Conservation (phyloP, 2,113 vertebrate species). For the Oryzias melastigma region DNA sequence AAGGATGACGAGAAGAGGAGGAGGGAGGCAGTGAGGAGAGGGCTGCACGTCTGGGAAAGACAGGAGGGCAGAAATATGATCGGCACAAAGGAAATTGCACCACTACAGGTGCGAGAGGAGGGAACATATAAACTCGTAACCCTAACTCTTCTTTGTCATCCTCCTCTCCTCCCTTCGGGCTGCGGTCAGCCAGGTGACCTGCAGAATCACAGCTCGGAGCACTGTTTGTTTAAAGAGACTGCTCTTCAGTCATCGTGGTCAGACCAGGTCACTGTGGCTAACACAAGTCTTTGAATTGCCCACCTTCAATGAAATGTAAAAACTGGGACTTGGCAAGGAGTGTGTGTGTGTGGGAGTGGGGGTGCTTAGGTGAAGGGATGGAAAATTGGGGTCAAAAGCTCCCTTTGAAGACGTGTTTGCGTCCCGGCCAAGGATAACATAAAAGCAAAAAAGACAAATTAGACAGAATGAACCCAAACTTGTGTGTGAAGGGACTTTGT, state of each 20-base stretch:
- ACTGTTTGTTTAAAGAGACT: constrained; percentile 58
- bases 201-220: constrained; percentile 46
- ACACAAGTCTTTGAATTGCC: constrained; percentile 69
- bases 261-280: constrained; percentile 53
- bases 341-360: constrained; percentile 10
- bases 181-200: constrained; percentile 55
- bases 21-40: constrained; percentile 13
- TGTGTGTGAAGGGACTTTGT: constrained; percentile 41
- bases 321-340: constrained; percentile 48
- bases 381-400: constrained; percentile 51
- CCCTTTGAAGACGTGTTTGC: constrained; percentile 64
- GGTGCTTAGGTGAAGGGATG: constrained; percentile 19
- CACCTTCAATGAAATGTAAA: constrained; percentile 57
- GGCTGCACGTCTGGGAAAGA: constrained; percentile 40
- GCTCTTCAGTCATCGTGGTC: constrained; percentile 56
- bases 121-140: background rate
- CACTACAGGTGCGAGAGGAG: constrained; percentile 52
- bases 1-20: constrained; percentile 24
- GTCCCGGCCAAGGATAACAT: constrained; percentile 60
- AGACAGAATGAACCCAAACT: constrained; percentile 28
- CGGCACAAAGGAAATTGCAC: constrained; percentile 45
- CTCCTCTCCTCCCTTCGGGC: constrained; percentile 4
- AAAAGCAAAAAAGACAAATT: constrained; percentile 57
- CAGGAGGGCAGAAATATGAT: constrained; percentile 37
- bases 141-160: background rate